Percentiles rank a stretch among this genome's conserved stretches.
Evolutionary conservation across 2,797 vertebrate genomes (phyloP).

Genomic region (Tenualosa ilisha): DNA sequence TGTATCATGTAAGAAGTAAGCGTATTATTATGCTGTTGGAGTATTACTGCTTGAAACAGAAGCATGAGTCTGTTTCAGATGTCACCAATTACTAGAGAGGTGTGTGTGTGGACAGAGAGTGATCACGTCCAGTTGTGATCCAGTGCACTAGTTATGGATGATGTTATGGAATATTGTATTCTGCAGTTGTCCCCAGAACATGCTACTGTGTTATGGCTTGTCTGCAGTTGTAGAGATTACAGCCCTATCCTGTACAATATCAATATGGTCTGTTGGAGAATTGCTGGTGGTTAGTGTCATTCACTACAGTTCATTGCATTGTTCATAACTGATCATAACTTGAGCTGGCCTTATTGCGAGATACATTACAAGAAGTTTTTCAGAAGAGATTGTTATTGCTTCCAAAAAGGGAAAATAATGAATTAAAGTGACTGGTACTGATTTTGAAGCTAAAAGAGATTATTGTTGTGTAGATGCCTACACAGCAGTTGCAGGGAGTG

Average conservation of each 20-base stretch:
- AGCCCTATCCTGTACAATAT: not conserved
- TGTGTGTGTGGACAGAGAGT: not conserved
- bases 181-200: not conserved
- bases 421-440: not conserved
- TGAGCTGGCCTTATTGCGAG: not conserved
- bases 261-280: not conserved
- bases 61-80: not conserved
- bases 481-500: not conserved
- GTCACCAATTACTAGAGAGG: not conserved
- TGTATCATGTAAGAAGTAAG: not conserved
- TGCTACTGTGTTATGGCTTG: not conserved
- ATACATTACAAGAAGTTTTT: not conserved
- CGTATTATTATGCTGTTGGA: not conserved
- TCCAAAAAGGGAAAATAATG: slow-evolving; percentile 17
- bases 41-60: not conserved
- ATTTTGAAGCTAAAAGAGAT: not conserved
- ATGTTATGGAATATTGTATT: not conserved
- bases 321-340: not conserved
- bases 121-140: not conserved
- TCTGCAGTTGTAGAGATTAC: not conserved
- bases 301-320: not conserved
- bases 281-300: not conserved
- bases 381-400: not conserved
- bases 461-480: not conserved
- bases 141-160: not conserved